phyloP scores from a whole-genome alignment of 2,888 invertebrate species.

The Oegoconia quadripuncta region DNA sequence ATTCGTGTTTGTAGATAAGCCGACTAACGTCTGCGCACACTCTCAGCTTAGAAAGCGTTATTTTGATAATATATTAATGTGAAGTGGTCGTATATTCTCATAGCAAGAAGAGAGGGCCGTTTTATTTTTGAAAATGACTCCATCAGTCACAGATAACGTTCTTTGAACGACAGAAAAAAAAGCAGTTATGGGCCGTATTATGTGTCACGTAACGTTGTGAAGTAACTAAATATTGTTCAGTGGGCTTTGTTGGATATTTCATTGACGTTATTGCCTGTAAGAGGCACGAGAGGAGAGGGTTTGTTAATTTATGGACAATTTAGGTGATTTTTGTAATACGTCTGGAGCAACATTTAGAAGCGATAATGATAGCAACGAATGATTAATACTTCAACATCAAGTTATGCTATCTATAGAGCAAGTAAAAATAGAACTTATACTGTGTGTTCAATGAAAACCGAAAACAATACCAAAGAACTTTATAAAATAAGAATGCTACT shows the following conservation, averaged over 20 bases:
- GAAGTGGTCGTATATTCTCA: constrained; percentile 63
- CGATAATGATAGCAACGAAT: neutral
- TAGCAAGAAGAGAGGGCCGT: constrained; percentile 51
- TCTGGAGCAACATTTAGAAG: neutral
- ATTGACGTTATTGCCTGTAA: constrained; percentile 47
- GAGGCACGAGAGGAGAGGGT: constrained; percentile 23
- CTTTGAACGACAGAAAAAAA: constrained; percentile 51
- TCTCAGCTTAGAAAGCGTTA: constrained; percentile 50
- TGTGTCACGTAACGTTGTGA: constrained; percentile 54
- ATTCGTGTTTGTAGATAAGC: constrained; percentile 59
- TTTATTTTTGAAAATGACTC: constrained; percentile 76
- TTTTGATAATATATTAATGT: constrained; percentile 70
- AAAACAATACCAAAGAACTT: constrained; percentile 1
- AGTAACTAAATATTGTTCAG: constrained; percentile 62
- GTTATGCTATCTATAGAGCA: too few relatives aligned
- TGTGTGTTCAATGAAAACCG: neutral
- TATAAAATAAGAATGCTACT: constrained; percentile 2
- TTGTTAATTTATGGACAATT: constrained; percentile 4
- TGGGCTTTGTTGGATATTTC: constrained; percentile 41
- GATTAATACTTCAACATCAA: neutral
- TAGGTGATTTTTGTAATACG: neutral
- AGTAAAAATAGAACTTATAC: neutral
- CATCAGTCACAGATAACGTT: constrained; percentile 72
- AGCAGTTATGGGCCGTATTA: constrained; percentile 54
- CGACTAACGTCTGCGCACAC: constrained; percentile 31